Evolutionary conservation across 2,888 invertebrate species (phyloP).

Genomic region (Drosophila gaucha): DNA sequence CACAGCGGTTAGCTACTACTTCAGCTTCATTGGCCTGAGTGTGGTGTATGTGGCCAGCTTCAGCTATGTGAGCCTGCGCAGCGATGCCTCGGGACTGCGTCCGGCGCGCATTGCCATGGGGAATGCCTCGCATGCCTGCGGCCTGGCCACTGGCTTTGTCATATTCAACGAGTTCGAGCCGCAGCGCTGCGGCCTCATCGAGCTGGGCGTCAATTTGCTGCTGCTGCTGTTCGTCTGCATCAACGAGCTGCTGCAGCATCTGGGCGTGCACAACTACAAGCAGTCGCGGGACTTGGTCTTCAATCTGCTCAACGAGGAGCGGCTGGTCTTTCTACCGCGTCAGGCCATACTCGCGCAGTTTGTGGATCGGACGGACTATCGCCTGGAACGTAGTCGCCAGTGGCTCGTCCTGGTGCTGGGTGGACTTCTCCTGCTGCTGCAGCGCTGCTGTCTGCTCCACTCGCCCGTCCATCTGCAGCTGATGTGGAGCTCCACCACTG

Average conservation of each 20-base stretch:
- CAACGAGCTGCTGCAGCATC: conserved; percentile 77
- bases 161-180: conserved; percentile 77
- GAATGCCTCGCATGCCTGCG: conserved; percentile 65
- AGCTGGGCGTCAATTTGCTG: conserved; percentile 57
- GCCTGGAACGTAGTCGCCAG: conserved; percentile 65
- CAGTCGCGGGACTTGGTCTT: conserved; percentile 77
- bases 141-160: conserved; percentile 67
- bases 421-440: conserved; percentile 57
- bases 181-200: conserved; percentile 64
- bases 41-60: conserved; percentile 71
- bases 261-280: conserved; percentile 71
- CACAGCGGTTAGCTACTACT: conserved; percentile 76
- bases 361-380: conserved; percentile 69
- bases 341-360: conserved; percentile 70
- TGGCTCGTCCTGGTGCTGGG: conserved; percentile 66
- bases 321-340: conserved; percentile 65
- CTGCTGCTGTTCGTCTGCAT: conserved; percentile 58
- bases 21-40: conserved; percentile 71
- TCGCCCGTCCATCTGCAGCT: conserved; percentile 69
- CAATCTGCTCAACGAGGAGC: conserved; percentile 78
- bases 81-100: conserved; percentile 66
- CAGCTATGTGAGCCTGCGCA: conserved; percentile 77
- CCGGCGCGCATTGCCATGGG: conserved; percentile 73
- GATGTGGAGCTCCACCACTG: conserved; percentile 70
- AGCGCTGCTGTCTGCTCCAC: conserved; percentile 62